Evolutionary conservation across 1,140 invertebrate genomes (phyloP).

Genomic region (fruit fly (Drosophila melanogaster)): Release_6_plus_ISO1_MT NT_037436.4:17593501-17594000

Average conservation of each 20-base stretch:
- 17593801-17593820: constrained; percentile 57
- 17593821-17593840: constrained; percentile 67
- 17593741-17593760: constrained; percentile 50
- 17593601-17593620: constrained; percentile 59
- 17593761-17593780: constrained; percentile 69
- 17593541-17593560: constrained; percentile 12
- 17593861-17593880: constrained; percentile 71
- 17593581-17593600: constrained; percentile 73
- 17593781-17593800: constrained; percentile 58
- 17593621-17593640: constrained; percentile 82
- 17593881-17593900: constrained; percentile 70
- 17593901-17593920: constrained; percentile 62
- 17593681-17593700: constrained; percentile 36
- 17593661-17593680: constrained; percentile 6
- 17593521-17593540: constrained; percentile 30
- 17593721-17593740: constrained; percentile 73
- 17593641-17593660: constrained; percentile 76
- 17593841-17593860: constrained; percentile 34
- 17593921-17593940: neutral
- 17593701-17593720: constrained; percentile 79
- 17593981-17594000: neutral
- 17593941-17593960: constrained; percentile 5
- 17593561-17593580: constrained; percentile 35
- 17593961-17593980: constrained; percentile 8
- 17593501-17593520: constrained; percentile 18